A percentile compares a stretch with the other conserved stretches of the same genome.
Conservation (phyloP, 1,140 invertebrate species). For the Camponotus pennsylvanicus region DNA sequence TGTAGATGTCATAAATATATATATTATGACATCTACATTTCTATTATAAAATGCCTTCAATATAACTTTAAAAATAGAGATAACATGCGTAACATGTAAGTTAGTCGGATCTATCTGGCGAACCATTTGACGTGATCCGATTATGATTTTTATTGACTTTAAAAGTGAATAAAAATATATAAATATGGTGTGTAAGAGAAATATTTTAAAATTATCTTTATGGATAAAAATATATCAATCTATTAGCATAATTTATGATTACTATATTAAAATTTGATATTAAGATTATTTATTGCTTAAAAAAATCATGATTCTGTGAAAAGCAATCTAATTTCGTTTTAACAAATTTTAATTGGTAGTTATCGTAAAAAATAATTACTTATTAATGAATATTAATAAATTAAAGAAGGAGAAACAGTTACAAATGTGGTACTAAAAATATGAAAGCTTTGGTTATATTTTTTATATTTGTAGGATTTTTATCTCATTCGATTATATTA, state of each 20-base stretch:
- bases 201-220: slow-evolving; percentile 11
- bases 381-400: slow-evolving; percentile 18
- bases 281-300: neutral
- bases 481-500: neutral
- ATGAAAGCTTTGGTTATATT: neutral
- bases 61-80: slow-evolving; percentile 4
- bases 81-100: neutral
- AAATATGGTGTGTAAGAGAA: neutral
- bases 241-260: neutral
- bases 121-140: neutral
- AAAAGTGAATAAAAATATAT: slow-evolving; percentile 19
- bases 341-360: neutral
- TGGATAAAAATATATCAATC: slow-evolving; percentile 2
- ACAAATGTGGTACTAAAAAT: neutral
- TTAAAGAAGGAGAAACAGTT: neutral
- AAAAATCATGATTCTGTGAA: neutral
- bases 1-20: slow-evolving; percentile 2
- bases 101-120: neutral
- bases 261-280: slow-evolving; percentile 3
- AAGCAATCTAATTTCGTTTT: slow-evolving; percentile 29
- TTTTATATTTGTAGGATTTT: neutral
- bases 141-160: slow-evolving; percentile 31
- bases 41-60: slow-evolving; percentile 5
- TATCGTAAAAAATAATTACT: neutral
- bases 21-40: slow-evolving; percentile 25